phyloP scores from a whole-genome alignment of 2,797 vertebrate genomes.

The Alfaro cultratus region DNA sequence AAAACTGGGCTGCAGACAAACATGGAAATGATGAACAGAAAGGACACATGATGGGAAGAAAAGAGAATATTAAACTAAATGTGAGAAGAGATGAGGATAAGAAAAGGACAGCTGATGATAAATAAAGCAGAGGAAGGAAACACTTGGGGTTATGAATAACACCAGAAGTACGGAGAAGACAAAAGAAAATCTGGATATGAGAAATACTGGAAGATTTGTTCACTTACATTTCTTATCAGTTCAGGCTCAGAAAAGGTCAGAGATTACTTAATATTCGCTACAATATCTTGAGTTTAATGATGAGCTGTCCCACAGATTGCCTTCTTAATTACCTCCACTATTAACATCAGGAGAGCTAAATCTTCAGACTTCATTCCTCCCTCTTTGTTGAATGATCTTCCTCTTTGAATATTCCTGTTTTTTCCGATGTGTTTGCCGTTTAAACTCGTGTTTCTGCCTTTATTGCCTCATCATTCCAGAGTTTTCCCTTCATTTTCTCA shows the following conservation, averaged over 20 bases:
- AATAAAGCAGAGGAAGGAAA: neutral
- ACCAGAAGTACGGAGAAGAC: neutral
- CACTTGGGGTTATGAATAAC: neutral
- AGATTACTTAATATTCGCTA: constrained; percentile 18
- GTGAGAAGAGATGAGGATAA: neutral
- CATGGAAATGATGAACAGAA: neutral
- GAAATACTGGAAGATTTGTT: constrained; percentile 1
- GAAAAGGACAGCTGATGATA: neutral
- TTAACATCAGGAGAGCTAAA: constrained; percentile 25
- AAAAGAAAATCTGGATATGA: neutral
- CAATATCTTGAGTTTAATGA: constrained; percentile 45
- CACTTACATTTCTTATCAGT: constrained; percentile 2
- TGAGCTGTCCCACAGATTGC: constrained; percentile 11
- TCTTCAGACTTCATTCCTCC: constrained; percentile 10
- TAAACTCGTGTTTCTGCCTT: constrained; percentile 6
- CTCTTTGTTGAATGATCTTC: neutral
- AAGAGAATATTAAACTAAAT: constrained; percentile 13
- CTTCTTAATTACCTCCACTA: constrained; percentile 39
- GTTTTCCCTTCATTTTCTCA: constrained; percentile 9
- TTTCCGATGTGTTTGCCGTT: neutral
- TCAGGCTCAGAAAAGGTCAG: constrained; percentile 35
- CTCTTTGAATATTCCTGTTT: constrained; percentile 17
- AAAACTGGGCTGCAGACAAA: neutral
- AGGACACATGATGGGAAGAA: neutral
- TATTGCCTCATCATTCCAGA: neutral